phyloP scores from a whole-genome alignment of 1,140 invertebrate species.

The Panagrolaimus sp. region DNA sequence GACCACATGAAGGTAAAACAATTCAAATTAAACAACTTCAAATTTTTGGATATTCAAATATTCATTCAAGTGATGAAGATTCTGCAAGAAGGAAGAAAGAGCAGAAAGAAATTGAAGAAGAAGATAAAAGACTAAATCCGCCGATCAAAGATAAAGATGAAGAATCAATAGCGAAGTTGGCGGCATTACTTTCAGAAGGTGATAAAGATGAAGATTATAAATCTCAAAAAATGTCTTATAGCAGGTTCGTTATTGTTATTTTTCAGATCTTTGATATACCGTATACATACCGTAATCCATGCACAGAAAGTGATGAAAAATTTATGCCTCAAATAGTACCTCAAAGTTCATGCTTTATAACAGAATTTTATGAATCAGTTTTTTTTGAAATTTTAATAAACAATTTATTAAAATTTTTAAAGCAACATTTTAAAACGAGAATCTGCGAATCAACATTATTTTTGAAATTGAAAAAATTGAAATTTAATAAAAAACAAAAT shows the following conservation, averaged over 20 bases:
- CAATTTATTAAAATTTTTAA: too few species aligned
- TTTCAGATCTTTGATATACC: too few species aligned
- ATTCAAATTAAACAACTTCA: not conserved
- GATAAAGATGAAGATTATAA: not conserved
- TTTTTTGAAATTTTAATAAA: too few species aligned
- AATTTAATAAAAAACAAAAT: too few species aligned
- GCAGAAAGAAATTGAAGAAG: constrained; percentile 6
- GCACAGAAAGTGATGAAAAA: not conserved
- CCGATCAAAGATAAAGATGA: not conserved
- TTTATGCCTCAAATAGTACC: not conserved
- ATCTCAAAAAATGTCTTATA: not conserved
- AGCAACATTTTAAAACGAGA: too few species aligned
- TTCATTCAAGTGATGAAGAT: not conserved
- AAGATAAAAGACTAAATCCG: not conserved
- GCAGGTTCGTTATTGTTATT: not conserved
- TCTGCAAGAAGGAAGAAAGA: not conserved
- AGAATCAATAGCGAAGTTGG: not conserved
- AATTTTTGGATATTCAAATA: not conserved
- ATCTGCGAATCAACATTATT: too few species aligned
- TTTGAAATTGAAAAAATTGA: too few species aligned
- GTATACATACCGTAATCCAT: too few species aligned
- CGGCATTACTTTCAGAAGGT: not conserved
- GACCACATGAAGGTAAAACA: not conserved
- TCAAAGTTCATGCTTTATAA: too few species aligned
- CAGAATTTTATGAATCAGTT: too few species aligned